Conservation (phyloP, 2,797 vertebrate genomes). For the Microchirus variegatus region DNA sequence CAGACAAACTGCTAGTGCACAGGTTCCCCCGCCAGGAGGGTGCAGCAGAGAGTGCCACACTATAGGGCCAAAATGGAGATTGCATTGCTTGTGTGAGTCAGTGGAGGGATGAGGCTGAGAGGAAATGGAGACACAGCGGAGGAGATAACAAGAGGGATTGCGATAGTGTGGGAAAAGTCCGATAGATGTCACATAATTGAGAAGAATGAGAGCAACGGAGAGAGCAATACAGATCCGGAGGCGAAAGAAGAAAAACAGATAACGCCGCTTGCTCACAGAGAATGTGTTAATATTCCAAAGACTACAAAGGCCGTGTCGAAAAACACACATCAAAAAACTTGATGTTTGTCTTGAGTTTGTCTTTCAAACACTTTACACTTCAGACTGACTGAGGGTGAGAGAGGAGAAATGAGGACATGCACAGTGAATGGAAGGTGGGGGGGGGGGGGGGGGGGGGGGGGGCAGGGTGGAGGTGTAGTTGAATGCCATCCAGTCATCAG, state of each 20-base stretch:
- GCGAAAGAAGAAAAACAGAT: neutral
- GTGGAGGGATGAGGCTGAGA: neutral
- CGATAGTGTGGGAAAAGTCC: conserved; percentile 11
- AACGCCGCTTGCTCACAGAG: conserved; percentile 5
- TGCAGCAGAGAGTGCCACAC: conserved; percentile 46
- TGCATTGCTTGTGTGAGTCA: neutral
- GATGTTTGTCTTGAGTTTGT: conserved; percentile 1
- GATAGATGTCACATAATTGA: conserved; percentile 28
- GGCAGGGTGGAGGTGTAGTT: conserved; percentile 52
- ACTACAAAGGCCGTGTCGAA: neutral
- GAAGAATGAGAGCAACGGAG: conserved; percentile 9
- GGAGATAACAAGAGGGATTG: conserved; percentile 16
- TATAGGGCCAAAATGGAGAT: neutral
- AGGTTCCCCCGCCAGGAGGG: conserved; percentile 53
- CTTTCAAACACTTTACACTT: neutral
- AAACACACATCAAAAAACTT: neutral
- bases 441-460: conserved; percentile 21
- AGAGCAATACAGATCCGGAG: conserved; percentile 17
- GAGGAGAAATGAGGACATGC: conserved; percentile 16
- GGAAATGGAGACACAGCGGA: neutral
- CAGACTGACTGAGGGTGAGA: conserved; percentile 4
- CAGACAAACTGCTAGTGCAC: conserved; percentile 5
- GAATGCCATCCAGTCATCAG: conserved; percentile 59
- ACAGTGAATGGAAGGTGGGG: conserved; percentile 21
- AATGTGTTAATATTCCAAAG: conserved; percentile 8